Conservation (phyloP, 1,140 invertebrate genomes). For the Caerostris extrusa region DNA sequence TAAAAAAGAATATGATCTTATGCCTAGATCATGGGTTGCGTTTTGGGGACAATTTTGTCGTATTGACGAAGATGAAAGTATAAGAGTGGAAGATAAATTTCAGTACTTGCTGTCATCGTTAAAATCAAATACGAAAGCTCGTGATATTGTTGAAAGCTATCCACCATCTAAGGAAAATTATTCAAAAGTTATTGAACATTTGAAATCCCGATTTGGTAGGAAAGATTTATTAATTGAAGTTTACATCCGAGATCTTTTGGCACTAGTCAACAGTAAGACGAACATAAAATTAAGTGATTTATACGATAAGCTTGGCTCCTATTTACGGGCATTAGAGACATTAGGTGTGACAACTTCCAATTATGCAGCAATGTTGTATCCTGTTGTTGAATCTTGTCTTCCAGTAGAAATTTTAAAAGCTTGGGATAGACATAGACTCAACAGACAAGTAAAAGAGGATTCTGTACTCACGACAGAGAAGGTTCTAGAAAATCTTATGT, state of each 20-base stretch:
- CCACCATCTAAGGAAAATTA: constrained; percentile 2
- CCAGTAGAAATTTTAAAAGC: constrained; percentile 14
- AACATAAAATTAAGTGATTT: neutral
- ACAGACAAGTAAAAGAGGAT: neutral
- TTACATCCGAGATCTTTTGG: constrained; percentile 8
- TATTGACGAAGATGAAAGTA: too few species aligned
- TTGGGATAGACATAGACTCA: neutral
- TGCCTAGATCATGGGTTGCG: too few species aligned
- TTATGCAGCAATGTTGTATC: constrained; percentile 39
- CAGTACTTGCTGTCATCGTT: too few species aligned
- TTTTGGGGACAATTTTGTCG: too few species aligned
- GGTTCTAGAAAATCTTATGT: constrained; percentile 9
- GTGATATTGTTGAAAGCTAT: too few species aligned
- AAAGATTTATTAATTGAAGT: constrained; percentile 34
- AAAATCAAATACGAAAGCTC: too few species aligned
- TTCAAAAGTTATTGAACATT: constrained; percentile 14
- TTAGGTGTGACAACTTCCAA: neutral
- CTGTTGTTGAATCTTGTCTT: constrained; percentile 36
- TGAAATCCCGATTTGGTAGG: constrained; percentile 20
- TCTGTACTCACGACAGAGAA: neutral
- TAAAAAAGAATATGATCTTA: too few species aligned
- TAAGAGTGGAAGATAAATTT: too few species aligned
- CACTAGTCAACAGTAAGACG: neutral
- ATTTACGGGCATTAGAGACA: constrained; percentile 58
- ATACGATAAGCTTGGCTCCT: neutral